A percentile compares a stretch with the other conserved stretches of the same genome.
Evolutionary conservation across 2,797 vertebrate genomes (phyloP).

Genomic region (Silurus aristotelis): DNA sequence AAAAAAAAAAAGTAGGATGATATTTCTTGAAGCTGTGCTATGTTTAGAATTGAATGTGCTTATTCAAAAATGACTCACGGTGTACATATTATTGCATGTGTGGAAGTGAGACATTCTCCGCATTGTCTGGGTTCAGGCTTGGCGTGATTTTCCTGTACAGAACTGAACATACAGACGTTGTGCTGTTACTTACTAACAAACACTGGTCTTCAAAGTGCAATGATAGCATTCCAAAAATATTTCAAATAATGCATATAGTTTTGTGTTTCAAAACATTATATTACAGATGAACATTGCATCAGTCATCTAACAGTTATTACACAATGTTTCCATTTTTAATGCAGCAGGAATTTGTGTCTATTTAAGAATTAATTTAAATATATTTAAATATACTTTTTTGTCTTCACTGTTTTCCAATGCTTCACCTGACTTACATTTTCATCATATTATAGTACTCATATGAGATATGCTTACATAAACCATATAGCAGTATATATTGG

Average conservation of each 20-base stretch:
- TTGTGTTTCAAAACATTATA: background rate
- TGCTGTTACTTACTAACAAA: background rate
- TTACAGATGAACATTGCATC: background rate
- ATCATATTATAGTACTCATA: background rate
- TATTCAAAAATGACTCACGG: slow-evolving; percentile 11
- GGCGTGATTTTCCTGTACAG: background rate
- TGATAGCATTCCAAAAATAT: background rate
- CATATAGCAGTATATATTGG: background rate
- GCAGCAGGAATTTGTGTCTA: too few species aligned
- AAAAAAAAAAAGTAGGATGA: background rate
- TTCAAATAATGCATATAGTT: too few species aligned
- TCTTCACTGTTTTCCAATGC: background rate
- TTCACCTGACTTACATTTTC: background rate
- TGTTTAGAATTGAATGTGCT: slow-evolving; percentile 9
- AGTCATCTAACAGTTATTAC: background rate
- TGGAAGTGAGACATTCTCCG: background rate
- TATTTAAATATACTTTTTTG: background rate
- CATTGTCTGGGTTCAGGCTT: background rate
- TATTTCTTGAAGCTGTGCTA: background rate
- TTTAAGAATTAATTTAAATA: too few species aligned
- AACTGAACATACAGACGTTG: background rate
- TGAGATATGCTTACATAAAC: background rate
- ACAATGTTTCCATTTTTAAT: background rate
- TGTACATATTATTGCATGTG: background rate
- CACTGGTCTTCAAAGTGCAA: background rate